phyloP scores from a whole-genome alignment of 2,113 vertebrate genomes.

The Opisthocomus hoazin region DNA sequence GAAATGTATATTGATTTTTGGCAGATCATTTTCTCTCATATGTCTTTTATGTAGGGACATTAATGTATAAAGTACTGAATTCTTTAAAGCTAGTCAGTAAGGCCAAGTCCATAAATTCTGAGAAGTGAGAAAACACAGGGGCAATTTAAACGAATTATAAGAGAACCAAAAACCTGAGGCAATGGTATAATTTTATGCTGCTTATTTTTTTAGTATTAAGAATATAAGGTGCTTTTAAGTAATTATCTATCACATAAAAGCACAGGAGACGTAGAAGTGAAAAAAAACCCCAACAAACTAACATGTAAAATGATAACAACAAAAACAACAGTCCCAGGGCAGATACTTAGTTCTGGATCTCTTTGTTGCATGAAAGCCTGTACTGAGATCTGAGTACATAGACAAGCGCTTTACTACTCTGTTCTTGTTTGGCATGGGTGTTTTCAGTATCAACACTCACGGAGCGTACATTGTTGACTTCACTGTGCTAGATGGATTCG shows the following conservation, averaged over 20 bases:
- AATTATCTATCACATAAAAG: neutral
- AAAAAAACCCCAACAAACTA: neutral
- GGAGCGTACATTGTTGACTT: neutral
- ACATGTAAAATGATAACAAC: neutral
- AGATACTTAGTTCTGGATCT: neutral
- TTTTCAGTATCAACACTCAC: neutral
- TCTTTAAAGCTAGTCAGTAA: neutral
- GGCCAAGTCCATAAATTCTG: neutral
- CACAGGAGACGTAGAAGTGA: neutral
- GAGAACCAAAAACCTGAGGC: neutral
- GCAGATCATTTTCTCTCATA: neutral
- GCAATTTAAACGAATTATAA: neutral
- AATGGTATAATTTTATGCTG: neutral
- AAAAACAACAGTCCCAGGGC: neutral
- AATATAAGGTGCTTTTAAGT: neutral
- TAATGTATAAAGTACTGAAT: neutral
- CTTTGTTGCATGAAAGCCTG: neutral
- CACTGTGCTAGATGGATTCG: neutral
- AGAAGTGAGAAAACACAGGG: neutral
- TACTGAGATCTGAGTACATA: neutral
- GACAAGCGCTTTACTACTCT: neutral
- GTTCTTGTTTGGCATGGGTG: neutral
- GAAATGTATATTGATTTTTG: neutral
- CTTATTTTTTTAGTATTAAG: neutral
- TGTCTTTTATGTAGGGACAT: neutral